Conservation (phyloP, 2,113 vertebrate genomes). For the Heterocephalus glaber region DNA sequence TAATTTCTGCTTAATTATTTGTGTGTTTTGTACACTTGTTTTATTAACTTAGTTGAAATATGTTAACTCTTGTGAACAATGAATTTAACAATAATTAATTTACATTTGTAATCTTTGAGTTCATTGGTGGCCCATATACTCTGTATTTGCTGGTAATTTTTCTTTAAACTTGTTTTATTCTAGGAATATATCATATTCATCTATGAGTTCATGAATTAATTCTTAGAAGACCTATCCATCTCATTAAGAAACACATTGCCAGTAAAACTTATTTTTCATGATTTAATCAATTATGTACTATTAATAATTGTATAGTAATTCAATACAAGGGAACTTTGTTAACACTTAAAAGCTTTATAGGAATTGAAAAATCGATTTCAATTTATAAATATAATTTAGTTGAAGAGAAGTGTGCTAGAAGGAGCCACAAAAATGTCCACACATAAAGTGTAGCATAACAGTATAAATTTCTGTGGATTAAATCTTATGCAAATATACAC, state of each 20-base stretch:
- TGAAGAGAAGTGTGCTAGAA: slow-evolving; percentile 14
- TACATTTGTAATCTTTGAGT: background rate
- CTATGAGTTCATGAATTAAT: slow-evolving; percentile 54
- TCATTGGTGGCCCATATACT: background rate
- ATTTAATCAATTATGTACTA: slow-evolving; percentile 74
- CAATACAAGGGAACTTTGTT: slow-evolving; percentile 61
- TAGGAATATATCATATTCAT: slow-evolving; percentile 44
- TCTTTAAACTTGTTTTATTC: slow-evolving; percentile 26
- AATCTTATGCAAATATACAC: background rate
- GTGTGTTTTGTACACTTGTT: background rate
- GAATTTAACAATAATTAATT: slow-evolving; percentile 4
- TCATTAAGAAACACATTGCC: slow-evolving; percentile 67
- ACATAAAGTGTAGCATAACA: background rate
- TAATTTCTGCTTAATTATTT: background rate
- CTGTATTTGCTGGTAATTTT: slow-evolving; percentile 56
- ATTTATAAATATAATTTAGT: slow-evolving; percentile 75
- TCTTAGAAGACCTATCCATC: slow-evolving; percentile 56
- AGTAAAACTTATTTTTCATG: slow-evolving; percentile 69
- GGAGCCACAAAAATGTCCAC: slow-evolving; percentile 7
- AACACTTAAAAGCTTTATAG: slow-evolving; percentile 60
- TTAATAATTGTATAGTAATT: slow-evolving; percentile 71
- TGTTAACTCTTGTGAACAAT: background rate
- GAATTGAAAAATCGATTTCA: slow-evolving; percentile 75
- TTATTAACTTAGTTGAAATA: slow-evolving; percentile 29
- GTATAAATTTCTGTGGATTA: background rate